Evolutionary conservation across 2,797 vertebrate genomes (phyloP), one percentile per base, ranked within the genome.

Genomic region (Amazonetta brasiliensis): DNA sequence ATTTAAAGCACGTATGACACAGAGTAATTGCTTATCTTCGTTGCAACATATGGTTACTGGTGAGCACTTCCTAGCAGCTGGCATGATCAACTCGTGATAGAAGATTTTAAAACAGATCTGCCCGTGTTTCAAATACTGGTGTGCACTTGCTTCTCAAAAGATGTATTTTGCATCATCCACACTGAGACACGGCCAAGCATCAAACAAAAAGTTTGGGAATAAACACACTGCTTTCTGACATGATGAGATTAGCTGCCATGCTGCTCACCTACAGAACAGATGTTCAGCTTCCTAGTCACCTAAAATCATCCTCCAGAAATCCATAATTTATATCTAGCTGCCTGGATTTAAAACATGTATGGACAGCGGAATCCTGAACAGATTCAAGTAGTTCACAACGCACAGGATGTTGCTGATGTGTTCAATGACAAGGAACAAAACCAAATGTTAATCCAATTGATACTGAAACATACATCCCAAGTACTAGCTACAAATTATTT

Each of bases 241-340:
- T 78, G 94, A 85, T 44, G 88, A 95, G 90, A 94, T 95, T 94
- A 94, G 88, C 92, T 95, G 93, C 77, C 91, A 52, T 94, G 92
- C 92, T 93, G 62, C 59, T 95, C 96, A 95, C 94, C 96, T 97
- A 94, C 95, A 95, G 93, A 97, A 95, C 96, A 97, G 97, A 97
- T 97, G 97, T 93, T 97, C 87, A 77, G 89, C 90, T 96, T 96
- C 94, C 91, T 90, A 86, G 83, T 90, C 87, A 91, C 96, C 95
- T 92, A 90, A 96, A 92, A 80, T 69, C 91, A 44, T 94, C 87
- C 69, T 93, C 54, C 78, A 90, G 78, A 78, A 92, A 63, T 67
- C 71, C 54, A 64, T 79, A 74, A 87, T 89, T 95, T 96, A 7
- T 67, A 87, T 62, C 7, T 23, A 59, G 46, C 84, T 72, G 86